phyloP scores from a whole-genome alignment of 1,140 invertebrate species.

The Atta cephalotes region DNA sequence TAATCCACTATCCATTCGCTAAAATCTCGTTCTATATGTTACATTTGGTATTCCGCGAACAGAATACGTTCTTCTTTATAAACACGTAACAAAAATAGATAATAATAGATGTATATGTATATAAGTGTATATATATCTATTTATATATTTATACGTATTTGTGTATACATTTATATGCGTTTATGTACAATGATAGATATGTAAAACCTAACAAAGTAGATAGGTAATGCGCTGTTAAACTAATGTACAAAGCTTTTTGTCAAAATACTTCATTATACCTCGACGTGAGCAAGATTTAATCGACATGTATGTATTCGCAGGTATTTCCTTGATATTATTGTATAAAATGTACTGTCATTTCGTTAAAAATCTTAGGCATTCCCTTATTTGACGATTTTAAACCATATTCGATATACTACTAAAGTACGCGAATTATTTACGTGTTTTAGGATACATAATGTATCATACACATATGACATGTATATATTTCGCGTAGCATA shows the following conservation, averaged over 20 bases:
- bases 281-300: conserved; percentile 67
- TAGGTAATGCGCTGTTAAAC: conserved; percentile 32
- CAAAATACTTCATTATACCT: conserved; percentile 71
- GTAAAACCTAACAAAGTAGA: conserved; percentile 80
- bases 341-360: conserved; percentile 1
- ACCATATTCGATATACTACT: neutral
- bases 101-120: conserved; percentile 77
- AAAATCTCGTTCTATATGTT: conserved; percentile 63
- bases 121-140: conserved; percentile 76
- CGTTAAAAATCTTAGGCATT: conserved; percentile 20
- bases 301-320: conserved; percentile 53
- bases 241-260: conserved; percentile 41
- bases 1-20: conserved; percentile 60
- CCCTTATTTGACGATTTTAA: neutral
- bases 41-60: conserved; percentile 68
- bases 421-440: conserved; percentile 6
- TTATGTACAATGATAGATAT: conserved; percentile 83
- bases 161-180: conserved; percentile 75
- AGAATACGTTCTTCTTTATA: conserved; percentile 78
- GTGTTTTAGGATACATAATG: neutral
- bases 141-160: conserved; percentile 78
- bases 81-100: conserved; percentile 82
- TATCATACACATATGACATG: neutral
- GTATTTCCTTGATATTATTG: conserved; percentile 13
- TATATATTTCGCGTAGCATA: neutral